Percentiles rank a stretch among this genome's conserved stretches.
These are phyloP conservation scores for Ceuthmochares aereus DNA, from an alignment of 2,113 vertebrate species.

Conservation along the genomic window DNA sequence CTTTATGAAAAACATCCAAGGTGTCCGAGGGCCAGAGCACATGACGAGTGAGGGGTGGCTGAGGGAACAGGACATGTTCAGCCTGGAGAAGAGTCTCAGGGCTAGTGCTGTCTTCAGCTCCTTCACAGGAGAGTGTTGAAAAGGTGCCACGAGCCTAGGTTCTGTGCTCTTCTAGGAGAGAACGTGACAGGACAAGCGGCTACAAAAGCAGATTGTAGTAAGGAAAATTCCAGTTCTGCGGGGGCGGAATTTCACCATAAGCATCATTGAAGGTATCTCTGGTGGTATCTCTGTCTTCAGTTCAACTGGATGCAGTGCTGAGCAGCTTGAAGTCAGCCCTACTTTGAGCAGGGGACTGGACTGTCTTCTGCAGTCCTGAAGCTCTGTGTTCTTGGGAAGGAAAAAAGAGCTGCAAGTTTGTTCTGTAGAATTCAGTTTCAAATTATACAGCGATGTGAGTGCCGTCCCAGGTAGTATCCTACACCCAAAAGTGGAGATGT, in stretches of 20 bases:
- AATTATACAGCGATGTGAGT: fast-evolving
- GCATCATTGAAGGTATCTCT: fast-evolving
- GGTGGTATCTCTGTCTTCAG: neutral
- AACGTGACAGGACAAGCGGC: neutral
- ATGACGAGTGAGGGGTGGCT: neutral
- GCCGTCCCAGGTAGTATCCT: neutral
- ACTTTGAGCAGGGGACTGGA: neutral
- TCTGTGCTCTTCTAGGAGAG: neutral
- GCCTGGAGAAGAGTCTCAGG: neutral
- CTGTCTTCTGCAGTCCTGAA: neutral
- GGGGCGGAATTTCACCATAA: neutral
- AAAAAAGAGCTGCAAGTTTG: neutral
- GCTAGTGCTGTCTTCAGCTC: neutral
- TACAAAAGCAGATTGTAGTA: neutral
- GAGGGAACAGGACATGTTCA: neutral
- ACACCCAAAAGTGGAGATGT: too few relatives aligned
- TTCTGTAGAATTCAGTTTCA: neutral
- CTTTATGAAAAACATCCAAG: neutral
- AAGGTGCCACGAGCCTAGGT: neutral
- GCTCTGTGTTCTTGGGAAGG: neutral
- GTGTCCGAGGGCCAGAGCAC: neutral
- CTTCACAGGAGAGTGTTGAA: fast-evolving
- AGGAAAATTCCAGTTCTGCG: neutral
- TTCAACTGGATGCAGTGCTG: neutral
- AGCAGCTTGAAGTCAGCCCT: neutral